Conservation (phyloP, 2,113 vertebrate species). For the Dicentrarchus labrax region DNA sequence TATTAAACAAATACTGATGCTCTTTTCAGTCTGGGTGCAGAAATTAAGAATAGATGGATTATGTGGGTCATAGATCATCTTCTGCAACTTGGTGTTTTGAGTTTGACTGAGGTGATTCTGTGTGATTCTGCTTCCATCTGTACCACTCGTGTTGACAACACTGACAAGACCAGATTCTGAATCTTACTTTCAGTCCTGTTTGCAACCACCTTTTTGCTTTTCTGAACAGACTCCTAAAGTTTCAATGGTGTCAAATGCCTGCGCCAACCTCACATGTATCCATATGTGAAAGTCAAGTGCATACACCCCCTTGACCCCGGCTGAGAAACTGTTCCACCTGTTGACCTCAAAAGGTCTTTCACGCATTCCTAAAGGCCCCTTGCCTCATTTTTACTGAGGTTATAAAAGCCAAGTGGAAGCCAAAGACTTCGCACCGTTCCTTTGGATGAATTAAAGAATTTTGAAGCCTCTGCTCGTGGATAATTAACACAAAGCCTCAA, state of each 20-base stretch:
- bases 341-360: conserved; percentile 33
- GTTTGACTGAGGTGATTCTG: background rate
- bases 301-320: background rate
- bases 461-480: background rate
- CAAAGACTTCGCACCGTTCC: background rate
- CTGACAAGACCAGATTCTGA: conserved; percentile 1
- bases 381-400: background rate
- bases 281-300: conserved; percentile 55
- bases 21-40: background rate
- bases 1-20: background rate
- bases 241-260: conserved; percentile 45
- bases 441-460: conserved; percentile 4
- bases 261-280: background rate
- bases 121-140: background rate
- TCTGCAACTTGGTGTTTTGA: background rate
- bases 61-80: background rate
- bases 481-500: background rate
- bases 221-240: conserved; percentile 39
- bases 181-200: conserved; percentile 2
- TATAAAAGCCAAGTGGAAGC: conserved; percentile 56
- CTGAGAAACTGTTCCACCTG: background rate
- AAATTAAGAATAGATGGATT: background rate
- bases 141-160: conserved; percentile 13
- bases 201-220: conserved; percentile 15
- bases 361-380: background rate